Evolutionary conservation across 2,888 invertebrate genomes (phyloP).

Genomic region (Drosophila aldrichi): DNA sequence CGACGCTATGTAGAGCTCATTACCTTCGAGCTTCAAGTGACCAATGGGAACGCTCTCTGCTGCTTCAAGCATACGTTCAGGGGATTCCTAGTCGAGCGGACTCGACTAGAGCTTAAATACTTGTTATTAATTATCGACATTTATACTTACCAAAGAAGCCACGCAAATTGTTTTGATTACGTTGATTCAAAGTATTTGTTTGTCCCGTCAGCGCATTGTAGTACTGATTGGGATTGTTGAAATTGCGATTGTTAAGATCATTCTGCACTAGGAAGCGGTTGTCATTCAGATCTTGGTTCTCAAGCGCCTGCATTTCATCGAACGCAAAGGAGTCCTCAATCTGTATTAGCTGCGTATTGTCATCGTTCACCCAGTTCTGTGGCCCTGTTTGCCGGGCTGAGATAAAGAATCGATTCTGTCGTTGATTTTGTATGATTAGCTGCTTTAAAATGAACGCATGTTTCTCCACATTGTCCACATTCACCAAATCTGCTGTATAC

Average conservation of each 20-base stretch:
- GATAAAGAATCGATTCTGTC: conserved; percentile 94
- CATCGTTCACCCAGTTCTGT: conserved; percentile 94
- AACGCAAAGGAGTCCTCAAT: conserved; percentile 94
- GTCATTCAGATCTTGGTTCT: conserved; percentile 84
- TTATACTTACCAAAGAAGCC: conserved; percentile 73
- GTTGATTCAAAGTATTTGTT: conserved; percentile 54
- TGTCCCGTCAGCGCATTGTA: conserved; percentile 71
- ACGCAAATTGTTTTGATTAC: conserved; percentile 77
- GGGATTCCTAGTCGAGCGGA: no score
- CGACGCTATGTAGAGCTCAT: no score
- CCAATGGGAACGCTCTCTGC: no score
- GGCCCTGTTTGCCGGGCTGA: conserved; percentile 91
- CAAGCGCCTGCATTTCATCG: conserved; percentile 86
- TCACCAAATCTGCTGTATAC: conserved; percentile 92
- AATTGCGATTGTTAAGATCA: conserved; percentile 68
- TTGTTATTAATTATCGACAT: no score
- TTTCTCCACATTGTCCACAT: conserved; percentile 93
- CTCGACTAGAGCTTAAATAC: no score
- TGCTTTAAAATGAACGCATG: conserved; percentile 94
- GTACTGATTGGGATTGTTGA: conserved; percentile 74
- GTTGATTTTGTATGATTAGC: conserved; percentile 93
- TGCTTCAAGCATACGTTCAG: no score
- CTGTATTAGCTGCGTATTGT: conserved; percentile 91
- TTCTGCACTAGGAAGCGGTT: conserved; percentile 83
- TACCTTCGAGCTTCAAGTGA: no score